Conservation (phyloP, 2,797 vertebrate genomes). For the Hipposideros larvatus region DNA sequence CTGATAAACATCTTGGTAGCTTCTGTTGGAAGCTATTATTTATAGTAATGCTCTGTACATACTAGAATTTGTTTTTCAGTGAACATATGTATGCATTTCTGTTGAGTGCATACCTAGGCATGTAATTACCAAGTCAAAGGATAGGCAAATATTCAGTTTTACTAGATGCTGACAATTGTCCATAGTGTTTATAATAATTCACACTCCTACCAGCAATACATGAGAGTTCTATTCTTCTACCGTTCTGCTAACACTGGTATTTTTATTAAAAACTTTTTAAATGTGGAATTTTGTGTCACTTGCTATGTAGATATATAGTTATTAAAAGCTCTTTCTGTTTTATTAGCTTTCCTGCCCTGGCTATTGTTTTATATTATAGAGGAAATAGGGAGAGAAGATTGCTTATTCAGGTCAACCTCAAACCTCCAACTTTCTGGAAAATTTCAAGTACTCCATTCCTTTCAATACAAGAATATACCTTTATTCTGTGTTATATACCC, state of each 20-base stretch:
- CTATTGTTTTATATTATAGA: background rate
- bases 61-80: background rate
- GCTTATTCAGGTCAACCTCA: background rate
- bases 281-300: background rate
- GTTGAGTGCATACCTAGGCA: background rate
- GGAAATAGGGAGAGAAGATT: background rate
- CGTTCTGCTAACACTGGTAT: background rate
- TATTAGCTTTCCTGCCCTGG: background rate
- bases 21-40: conserved; percentile 18
- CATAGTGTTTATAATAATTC: background rate
- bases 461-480: background rate
- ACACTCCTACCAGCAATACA: background rate
- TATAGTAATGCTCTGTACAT: background rate
- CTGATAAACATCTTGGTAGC: background rate
- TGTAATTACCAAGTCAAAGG: background rate
- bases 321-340: background rate
- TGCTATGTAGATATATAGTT: background rate
- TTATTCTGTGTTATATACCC: background rate
- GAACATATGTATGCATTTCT: background rate
- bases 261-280: conserved; percentile 16
- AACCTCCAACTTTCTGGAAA: background rate
- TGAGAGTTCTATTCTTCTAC: background rate
- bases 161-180: background rate
- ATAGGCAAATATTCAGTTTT: background rate
- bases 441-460: background rate